phyloP scores from a whole-genome alignment of 2,113 vertebrate species.

The Coreoperca whiteheadi region DNA sequence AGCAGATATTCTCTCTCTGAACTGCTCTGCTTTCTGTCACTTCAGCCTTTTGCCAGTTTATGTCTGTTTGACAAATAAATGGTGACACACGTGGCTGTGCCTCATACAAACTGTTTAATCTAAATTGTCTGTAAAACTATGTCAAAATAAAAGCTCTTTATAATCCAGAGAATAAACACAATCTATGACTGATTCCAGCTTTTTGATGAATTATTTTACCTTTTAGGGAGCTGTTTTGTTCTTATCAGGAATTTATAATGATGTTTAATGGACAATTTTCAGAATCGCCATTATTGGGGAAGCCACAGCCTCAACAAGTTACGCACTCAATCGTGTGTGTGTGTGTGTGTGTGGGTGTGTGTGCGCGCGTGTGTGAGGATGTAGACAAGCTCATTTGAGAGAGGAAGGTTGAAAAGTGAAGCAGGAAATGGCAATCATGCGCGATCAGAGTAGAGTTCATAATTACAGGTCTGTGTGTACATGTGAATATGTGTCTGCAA shows the following conservation, averaged over 20 bases:
- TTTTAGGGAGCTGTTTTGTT: not conserved
- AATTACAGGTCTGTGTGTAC: constrained; percentile 22
- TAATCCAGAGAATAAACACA: not conserved
- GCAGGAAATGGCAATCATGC: constrained; percentile 68
- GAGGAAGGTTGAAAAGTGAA: constrained; percentile 55
- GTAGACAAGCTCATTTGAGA: constrained; percentile 45
- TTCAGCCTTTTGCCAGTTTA: not conserved
- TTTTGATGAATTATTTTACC: not conserved
- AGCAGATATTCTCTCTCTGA: not conserved
- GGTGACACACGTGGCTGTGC: not conserved
- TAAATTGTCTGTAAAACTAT: not conserved
- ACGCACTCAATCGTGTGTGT: constrained; percentile 3
- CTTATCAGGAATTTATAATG: no score
- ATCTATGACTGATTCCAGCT: not conserved
- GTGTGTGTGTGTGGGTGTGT: not conserved
- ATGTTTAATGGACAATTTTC: not conserved
- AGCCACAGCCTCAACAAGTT: constrained; percentile 9
- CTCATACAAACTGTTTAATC: not conserved
- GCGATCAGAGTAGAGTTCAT: constrained; percentile 45
- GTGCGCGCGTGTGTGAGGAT: not conserved
- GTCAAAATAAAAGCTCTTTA: not conserved
- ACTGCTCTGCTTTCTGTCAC: constrained; percentile 8
- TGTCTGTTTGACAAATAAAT: constrained; percentile 17
- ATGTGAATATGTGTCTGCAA: constrained; percentile 6
- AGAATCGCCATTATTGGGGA: not conserved